Evolutionary conservation across 2,113 vertebrate genomes (phyloP), one percentile per base, ranked within the genome.

Genomic region (Theristicus caerulescens): DNA sequence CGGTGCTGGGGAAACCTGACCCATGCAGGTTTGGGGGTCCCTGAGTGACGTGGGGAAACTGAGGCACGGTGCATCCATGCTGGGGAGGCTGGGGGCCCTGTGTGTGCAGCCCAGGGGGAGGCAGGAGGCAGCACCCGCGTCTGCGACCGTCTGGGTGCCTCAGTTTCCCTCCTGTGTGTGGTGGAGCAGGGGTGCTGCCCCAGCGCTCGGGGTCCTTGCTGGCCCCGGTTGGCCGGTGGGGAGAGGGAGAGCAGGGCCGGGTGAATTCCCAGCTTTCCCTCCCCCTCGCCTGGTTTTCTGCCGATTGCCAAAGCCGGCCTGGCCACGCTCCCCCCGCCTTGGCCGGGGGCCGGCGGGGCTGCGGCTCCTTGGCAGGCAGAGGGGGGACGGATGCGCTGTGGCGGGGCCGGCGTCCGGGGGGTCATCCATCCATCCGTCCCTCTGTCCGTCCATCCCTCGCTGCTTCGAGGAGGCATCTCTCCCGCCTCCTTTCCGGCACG

Each of bases 401-500:
- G 40, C 1, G 31, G 71, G 67, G 40, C 71, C 9, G 2, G 47
- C 11, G 6, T 16, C 70, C 7, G 3, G 42, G 38, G 65, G 71
- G 31, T 44, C 54, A 46, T 61, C 77, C 5, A 0, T 81, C 59
- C 38, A 38, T 38, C 38, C 38, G 9, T 38, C 38, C 38, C 38
- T 38, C 38, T 38, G 38, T 38, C 38, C 3, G 3, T 58, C 64
- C 55, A 8, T 71, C 59, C 72, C 29, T 79, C 2, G 5, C 15
- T 29, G 52, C 42, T 57, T 18, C 18, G 1, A 19, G 61, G 38
- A 9, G 21, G 11, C 36, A 4, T 31, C 20, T 26, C 62, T 47
- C 51, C 73, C 9, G 0, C 18, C 46, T 62, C 77, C 36, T 47
- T n/a, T 16, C 65, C 5, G 1, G 10, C 6, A 1, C 0, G 2